Evolutionary conservation across 2,113 vertebrate species (phyloP), one percentile per base, ranked within the genome.

Genomic region (Halcyon senegalensis): DNA sequence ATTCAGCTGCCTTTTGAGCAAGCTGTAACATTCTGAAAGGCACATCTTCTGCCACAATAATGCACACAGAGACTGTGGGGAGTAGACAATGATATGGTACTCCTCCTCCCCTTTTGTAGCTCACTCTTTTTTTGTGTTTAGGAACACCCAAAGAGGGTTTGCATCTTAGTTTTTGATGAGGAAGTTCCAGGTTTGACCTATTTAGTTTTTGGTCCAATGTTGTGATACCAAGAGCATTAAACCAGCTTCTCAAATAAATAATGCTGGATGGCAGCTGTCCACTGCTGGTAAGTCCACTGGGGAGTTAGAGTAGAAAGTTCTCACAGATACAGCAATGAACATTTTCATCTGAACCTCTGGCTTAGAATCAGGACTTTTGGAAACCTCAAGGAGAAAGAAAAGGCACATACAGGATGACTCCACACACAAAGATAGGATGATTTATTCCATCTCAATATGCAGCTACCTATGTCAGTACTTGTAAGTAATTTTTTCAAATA

Each of bases 11-110:
- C 33, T 80, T 88, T 81, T 62, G 39, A 43, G 21, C 27, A 35
- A 44, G 3, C 5, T 56, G 14, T 62, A 44, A 58, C 11, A 27
- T 86, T 51, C 74, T 39, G 35, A 33, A 56, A 72, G 41, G 33
- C 10, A 10, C 0, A 2, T 58, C 15, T 56, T 86, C 46, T 91
- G 16, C 18, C 8, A 51, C 23, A 35, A 15, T 15, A 27, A 43
- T 48, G 14, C 13, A 70, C 7, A 16, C 28, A 53, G 18, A 5
- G 27, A 74, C 81, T 55, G 50, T 59, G 5, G 16, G 19, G 11
- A 55, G 11, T 3, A 55, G 14, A 12, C 27, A 79, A 11, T 62
- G 0, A 35, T n/a, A n/a, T 3, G 3, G 4, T 35, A 31, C 9
- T 68, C 7, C 27, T 73, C 19, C 5, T 66, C 16, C 7, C 13